phyloP scores from a whole-genome alignment of 2,888 invertebrate species.

The Drosophila kambysellisi region DNA sequence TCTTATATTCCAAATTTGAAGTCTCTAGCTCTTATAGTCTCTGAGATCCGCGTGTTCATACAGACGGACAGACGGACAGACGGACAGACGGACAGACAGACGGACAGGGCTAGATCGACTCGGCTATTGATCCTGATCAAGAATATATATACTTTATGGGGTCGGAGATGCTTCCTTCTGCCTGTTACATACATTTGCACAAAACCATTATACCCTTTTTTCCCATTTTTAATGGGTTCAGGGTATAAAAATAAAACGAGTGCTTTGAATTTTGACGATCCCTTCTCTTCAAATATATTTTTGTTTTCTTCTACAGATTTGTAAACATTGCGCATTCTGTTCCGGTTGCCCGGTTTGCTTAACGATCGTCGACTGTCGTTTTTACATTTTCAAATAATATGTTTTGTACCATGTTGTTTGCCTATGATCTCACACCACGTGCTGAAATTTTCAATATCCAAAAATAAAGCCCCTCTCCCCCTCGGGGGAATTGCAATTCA shows the following conservation, averaged over 20 bases:
- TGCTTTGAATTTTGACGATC: conserved; percentile 53
- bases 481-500: neutral
- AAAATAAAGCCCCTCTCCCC: conserved; percentile 17
- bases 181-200: no score
- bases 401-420: neutral
- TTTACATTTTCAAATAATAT: conserved; percentile 43
- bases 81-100: no score
- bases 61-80: no score
- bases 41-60: no score
- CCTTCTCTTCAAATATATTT: conserved; percentile 10
- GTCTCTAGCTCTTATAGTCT: no score
- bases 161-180: no score
- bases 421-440: conserved; percentile 51
- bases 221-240: no score
- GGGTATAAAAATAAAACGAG: neutral
- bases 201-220: no score
- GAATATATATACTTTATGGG: no score
- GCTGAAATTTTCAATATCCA: conserved; percentile 53
- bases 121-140: no score
- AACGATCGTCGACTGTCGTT: conserved; percentile 52
- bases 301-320: conserved; percentile 42
- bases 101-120: no score
- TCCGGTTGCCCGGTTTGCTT: conserved; percentile 71
- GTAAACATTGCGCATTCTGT: conserved; percentile 67
- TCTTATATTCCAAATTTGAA: no score